A percentile compares a stretch with the other conserved stretches of the same genome.
Evolutionary conservation across 2,797 vertebrate genomes (phyloP).

Genomic region (Anableps anableps): DNA sequence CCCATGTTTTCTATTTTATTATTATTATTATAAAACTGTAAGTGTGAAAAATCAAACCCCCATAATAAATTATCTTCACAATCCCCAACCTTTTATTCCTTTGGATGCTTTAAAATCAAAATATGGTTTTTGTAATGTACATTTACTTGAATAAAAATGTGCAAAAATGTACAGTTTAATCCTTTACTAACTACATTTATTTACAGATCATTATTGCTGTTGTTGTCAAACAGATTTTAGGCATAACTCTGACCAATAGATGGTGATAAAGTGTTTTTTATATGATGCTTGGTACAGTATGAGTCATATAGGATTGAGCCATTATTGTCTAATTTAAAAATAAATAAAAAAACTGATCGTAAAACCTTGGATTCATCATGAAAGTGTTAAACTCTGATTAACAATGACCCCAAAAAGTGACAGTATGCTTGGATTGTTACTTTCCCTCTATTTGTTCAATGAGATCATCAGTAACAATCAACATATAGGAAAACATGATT

Average conservation of each 20-base stretch:
- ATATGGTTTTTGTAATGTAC: background rate
- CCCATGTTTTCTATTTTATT: background rate
- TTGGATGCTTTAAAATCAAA: background rate
- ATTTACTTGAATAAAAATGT: background rate
- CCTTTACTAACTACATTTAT: background rate
- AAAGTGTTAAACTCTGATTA: no score
- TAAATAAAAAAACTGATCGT: no score
- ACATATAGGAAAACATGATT: no score
- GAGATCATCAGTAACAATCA: no score
- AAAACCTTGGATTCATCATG: no score
- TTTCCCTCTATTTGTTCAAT: no score
- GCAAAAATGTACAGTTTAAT: background rate
- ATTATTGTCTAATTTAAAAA: no score
- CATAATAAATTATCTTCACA: background rate
- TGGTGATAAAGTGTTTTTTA: background rate
- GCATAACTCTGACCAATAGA: background rate
- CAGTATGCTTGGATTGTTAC: no score
- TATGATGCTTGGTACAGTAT: no score
- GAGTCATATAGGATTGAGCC: no score
- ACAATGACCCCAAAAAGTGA: no score
- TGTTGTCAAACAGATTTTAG: background rate
- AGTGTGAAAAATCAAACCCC: background rate
- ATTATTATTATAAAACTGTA: background rate
- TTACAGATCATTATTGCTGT: background rate
- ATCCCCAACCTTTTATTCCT: background rate